Percentiles rank a stretch among this genome's conserved stretches.
phyloP scores from a whole-genome alignment of 2,888 invertebrate species.

The Watsonalla cultraria region DNA sequence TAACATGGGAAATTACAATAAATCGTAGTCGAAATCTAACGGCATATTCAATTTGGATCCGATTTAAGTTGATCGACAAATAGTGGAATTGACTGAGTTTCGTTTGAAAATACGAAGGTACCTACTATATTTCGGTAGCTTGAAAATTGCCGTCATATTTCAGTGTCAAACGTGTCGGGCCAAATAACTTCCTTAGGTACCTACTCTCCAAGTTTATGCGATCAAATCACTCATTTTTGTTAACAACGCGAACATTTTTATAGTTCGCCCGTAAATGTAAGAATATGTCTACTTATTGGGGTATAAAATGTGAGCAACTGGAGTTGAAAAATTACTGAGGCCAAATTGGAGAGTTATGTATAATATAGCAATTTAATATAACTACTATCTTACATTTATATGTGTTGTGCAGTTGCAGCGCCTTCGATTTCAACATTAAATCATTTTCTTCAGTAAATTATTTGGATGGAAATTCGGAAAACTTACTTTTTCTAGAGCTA shows the following conservation, averaged over 20 bases:
- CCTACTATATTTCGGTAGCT: constrained; percentile 44
- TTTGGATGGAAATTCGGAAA: no score
- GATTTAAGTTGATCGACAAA: constrained; percentile 59
- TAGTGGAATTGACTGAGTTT: constrained; percentile 57
- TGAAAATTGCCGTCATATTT: constrained; percentile 70
- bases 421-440: no score
- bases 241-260: constrained; percentile 38
- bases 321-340: background rate
- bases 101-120: constrained; percentile 19
- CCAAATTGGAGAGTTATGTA: background rate
- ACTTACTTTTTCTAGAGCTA: no score
- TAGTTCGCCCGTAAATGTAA: background rate
- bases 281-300: background rate
- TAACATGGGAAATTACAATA: constrained; percentile 18
- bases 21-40: constrained; percentile 39
- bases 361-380: background rate
- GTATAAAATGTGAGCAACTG: no score
- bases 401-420: no score
- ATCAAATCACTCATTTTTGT: constrained; percentile 46
- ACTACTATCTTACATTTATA: no score
- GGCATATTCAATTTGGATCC: constrained; percentile 57
- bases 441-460: no score
- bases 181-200: constrained; percentile 60
- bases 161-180: constrained; percentile 54
- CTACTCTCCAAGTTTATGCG: constrained; percentile 47